Evolutionary conservation across 2,797 vertebrate species (phyloP), one percentile per base, ranked within the genome.

Genomic region (Xenopus petersii): DNA sequence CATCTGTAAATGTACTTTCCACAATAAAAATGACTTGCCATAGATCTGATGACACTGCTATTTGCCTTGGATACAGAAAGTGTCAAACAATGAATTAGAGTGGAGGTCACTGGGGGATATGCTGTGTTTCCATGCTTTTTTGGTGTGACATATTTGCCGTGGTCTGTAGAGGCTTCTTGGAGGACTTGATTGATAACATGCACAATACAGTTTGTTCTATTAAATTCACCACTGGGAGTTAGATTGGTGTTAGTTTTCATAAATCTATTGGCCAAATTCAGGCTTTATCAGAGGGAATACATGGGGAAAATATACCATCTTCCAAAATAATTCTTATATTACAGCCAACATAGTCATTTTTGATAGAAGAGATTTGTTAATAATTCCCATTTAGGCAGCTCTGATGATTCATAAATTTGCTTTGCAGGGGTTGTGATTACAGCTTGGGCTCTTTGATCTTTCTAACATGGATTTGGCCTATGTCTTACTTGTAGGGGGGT

Each of bases 151-250:
- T 70, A 79, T 79, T 74, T 65, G 61, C 67, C 61, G 30, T 26
- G 54, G 71, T 74, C 76, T 70, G 62, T 64, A 51, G 76, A 70
- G 76, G 74, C 66, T 61, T 65, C 54, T 59, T 74, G 76, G 71
- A 36, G 71, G 58, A 36, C 16, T 74, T 79, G 76, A 79, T 74
- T 66, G 76, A 79, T 79, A 67, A 47, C 71, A 55, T 72, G 5
- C 76, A 70, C 66, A 70, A 74, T 79, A 60, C 64, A 70, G 66
- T 79, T 79, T 79, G 71, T 79, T 74, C 73, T 79, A 74, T 74
- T 79, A 79, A 74, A 79, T 74, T 70, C 69, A 74, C 76, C 71
- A 70, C 49, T 79, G 76, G 71, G 71, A 79, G 64, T 24, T 71
- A 48, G 54, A 49, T 73, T 61, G 70, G 17, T 58, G 54, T 60